A percentile compares a stretch with the other conserved stretches of the same genome.
These are phyloP conservation scores for Miltochrista miniata DNA, from an alignment of 2,888 invertebrate species.

Conservation along the genomic window DNA sequence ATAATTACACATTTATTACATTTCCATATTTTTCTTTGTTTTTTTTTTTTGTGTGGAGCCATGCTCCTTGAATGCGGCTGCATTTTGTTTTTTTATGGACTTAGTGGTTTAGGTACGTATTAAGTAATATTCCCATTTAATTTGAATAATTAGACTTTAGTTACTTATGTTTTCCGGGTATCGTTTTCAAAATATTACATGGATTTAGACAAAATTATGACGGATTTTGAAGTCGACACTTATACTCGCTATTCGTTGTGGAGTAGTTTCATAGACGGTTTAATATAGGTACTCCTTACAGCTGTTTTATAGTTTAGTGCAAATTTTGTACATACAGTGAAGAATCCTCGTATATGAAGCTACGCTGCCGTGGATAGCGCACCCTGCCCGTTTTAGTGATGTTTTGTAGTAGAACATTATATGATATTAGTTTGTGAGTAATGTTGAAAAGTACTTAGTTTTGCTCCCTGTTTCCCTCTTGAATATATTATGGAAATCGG, in stretches of 20 bases:
- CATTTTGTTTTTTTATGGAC: slow-evolving; percentile 57
- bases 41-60: slow-evolving; percentile 48
- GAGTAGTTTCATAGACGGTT: too few species aligned
- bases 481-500: slow-evolving; percentile 14
- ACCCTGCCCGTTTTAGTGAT: slow-evolving; percentile 41
- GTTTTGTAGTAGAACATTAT: slow-evolving; percentile 49
- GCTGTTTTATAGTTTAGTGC: too few species aligned
- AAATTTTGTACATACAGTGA: too few species aligned
- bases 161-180: slow-evolving; percentile 54
- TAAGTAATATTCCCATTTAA: slow-evolving; percentile 78
- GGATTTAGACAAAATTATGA: slow-evolving; percentile 27
- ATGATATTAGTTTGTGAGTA: slow-evolving; percentile 59
- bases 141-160: slow-evolving; percentile 66
- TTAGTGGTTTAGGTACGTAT: slow-evolving; percentile 66
- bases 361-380: too few species aligned
- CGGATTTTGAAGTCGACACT: slow-evolving; percentile 60
- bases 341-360: too few species aligned
- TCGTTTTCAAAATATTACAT: slow-evolving; percentile 52
- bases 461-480: slow-evolving; percentile 34
- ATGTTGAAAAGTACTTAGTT: slow-evolving; percentile 39
- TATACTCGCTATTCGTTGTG: background rate
- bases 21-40: slow-evolving; percentile 62
- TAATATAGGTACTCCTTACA: too few species aligned
- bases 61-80: slow-evolving; percentile 59
- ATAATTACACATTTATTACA: slow-evolving; percentile 49